phyloP scores from a whole-genome alignment of 2,888 invertebrate genomes.

The Noctuana brunneofusca region DNA sequence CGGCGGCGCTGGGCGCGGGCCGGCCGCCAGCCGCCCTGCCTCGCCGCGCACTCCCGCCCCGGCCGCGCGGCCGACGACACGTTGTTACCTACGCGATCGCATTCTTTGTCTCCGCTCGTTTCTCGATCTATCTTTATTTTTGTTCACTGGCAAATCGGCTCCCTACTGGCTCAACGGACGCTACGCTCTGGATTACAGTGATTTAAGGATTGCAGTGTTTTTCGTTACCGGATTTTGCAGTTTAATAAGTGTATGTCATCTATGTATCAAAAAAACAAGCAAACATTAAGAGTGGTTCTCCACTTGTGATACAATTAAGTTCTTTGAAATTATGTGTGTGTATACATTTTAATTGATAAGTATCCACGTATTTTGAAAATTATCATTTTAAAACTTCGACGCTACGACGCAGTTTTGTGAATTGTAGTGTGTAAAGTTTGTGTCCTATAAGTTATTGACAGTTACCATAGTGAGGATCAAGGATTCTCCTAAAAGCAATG shows the following conservation, averaged over 20 bases:
- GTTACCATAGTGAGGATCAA: constrained; percentile 87
- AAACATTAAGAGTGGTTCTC: constrained; percentile 26
- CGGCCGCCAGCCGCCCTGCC: too few relatives aligned
- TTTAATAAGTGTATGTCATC: constrained; percentile 35
- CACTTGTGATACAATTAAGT: constrained; percentile 34
- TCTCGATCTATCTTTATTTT: constrained; percentile 68
- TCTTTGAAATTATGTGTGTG: constrained; percentile 27
- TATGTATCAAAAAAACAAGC: constrained; percentile 36
- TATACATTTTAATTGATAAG: constrained; percentile 10
- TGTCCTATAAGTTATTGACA: constrained; percentile 53
- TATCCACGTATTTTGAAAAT: too few relatives aligned
- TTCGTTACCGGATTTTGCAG: constrained; percentile 51
- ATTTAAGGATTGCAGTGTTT: constrained; percentile 76
- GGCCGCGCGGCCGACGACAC: constrained; percentile 58
- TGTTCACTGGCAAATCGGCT: constrained; percentile 52
- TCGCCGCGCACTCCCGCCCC: constrained; percentile 65
- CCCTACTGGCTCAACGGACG: constrained; percentile 48
- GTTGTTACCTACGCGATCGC: constrained; percentile 41
- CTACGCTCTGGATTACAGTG: constrained; percentile 75
- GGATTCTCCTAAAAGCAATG: constrained; percentile 84
- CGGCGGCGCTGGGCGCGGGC: too few relatives aligned
- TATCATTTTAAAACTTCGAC: too few relatives aligned
- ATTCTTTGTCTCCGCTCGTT: constrained; percentile 66
- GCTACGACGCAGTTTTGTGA: constrained; percentile 3
- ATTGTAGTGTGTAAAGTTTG: constrained; percentile 33